Evolutionary conservation across 1,140 invertebrate genomes (phyloP).

Genomic region (Mizuhopecten yessoensis): DNA sequence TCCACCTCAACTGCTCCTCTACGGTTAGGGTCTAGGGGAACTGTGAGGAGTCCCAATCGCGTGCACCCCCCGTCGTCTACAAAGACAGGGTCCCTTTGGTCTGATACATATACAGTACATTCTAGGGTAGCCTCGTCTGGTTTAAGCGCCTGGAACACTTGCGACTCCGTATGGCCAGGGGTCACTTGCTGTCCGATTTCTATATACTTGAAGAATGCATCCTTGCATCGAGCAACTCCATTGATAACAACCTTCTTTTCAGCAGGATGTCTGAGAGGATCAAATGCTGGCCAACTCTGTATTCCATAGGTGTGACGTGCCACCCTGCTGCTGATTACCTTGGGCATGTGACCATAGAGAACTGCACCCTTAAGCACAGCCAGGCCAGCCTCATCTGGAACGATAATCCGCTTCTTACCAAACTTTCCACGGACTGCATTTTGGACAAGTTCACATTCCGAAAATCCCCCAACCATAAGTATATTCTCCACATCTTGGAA

Average conservation of each 20-base stretch:
- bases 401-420: slow-evolving; percentile 46
- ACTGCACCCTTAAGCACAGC: slow-evolving; percentile 60
- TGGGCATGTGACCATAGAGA: slow-evolving; percentile 52
- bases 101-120: slow-evolving; percentile 55
- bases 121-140: slow-evolving; percentile 53
- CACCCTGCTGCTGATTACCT: slow-evolving; percentile 25
- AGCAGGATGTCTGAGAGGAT: slow-evolving; percentile 41
- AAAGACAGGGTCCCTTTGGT: slow-evolving; percentile 48
- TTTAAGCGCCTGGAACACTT: slow-evolving; percentile 54
- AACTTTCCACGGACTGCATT: slow-evolving; percentile 35
- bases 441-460: slow-evolving; percentile 54
- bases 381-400: slow-evolving; percentile 57
- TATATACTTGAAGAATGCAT: slow-evolving; percentile 57
- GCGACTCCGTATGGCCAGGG: slow-evolving; percentile 42
- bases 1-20: slow-evolving; percentile 48
- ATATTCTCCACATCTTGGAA: slow-evolving; percentile 46
- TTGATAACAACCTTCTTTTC: slow-evolving; percentile 53
- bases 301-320: slow-evolving; percentile 54
- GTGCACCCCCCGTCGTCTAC: slow-evolving; percentile 49
- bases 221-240: slow-evolving; percentile 53
- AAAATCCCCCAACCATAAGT: slow-evolving; percentile 59
- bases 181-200: slow-evolving; percentile 45
- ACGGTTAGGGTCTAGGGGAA: slow-evolving; percentile 43
- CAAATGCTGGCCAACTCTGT: slow-evolving; percentile 54
- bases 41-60: slow-evolving; percentile 50